Conservation (phyloP, 2,797 vertebrate species). For the Phalanger gymnotis region DNA sequence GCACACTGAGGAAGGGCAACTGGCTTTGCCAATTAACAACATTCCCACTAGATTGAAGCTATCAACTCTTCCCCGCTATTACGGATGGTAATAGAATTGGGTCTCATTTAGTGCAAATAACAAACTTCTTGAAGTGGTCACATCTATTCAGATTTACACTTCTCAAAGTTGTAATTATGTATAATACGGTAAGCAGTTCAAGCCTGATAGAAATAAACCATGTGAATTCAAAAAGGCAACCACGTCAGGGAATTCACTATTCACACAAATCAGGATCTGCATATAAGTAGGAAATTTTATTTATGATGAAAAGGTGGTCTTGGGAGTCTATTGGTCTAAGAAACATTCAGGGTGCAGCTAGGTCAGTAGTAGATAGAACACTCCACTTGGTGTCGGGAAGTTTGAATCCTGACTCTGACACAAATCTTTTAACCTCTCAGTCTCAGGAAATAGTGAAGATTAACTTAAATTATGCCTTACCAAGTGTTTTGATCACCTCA, state of each 20-base stretch:
- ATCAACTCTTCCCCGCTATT: constrained; percentile 33
- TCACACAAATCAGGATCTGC: background rate
- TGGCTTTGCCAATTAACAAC: constrained; percentile 60
- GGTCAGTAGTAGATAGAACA: background rate
- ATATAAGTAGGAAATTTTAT: background rate
- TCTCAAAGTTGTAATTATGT: background rate
- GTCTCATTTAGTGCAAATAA: background rate
- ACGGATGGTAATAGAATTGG: constrained; percentile 11
- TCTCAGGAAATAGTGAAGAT: background rate
- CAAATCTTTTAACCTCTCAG: constrained; percentile 28
- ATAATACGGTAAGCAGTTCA: background rate
- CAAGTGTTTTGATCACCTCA: background rate
- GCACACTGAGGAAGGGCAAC: constrained; percentile 47
- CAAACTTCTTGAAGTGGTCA: background rate
- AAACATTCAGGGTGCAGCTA: constrained; percentile 48
- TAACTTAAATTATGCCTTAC: background rate
- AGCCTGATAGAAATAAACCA: background rate
- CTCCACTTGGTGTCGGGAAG: background rate
- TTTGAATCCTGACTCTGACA: background rate
- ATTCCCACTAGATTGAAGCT: constrained; percentile 50
- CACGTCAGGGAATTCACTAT: background rate
- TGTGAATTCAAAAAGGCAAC: background rate
- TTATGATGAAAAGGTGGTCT: background rate
- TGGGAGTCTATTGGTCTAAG: constrained; percentile 27
- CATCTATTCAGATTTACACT: background rate